Evolutionary conservation across 2,888 invertebrate species (phyloP).

Genomic region (Fissipunctia ypsillon): DNA sequence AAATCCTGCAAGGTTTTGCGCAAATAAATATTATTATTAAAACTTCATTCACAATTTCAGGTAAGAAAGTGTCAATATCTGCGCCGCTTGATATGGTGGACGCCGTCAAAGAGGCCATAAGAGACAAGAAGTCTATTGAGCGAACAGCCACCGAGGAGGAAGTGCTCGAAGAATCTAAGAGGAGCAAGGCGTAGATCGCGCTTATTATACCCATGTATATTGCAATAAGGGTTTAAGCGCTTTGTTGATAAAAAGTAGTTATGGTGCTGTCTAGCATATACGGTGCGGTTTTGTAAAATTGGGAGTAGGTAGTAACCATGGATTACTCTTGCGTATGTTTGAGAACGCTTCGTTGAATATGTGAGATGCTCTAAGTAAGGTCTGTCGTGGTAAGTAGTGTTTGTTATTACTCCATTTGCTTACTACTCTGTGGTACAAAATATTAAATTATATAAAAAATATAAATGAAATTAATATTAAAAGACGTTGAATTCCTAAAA

Average conservation of each 20-base stretch:
- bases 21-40: not conserved
- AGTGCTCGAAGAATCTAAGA: constrained; percentile 82
- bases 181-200: constrained; percentile 83
- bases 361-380: not conserved
- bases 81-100: constrained; percentile 91
- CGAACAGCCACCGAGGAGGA: constrained; percentile 77
- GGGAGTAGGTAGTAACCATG: not conserved
- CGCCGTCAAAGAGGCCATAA: constrained; percentile 91
- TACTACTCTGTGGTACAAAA: constrained; percentile 4
- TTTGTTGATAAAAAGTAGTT: constrained; percentile 41
- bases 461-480: not conserved
- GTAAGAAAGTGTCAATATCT: constrained; percentile 91
- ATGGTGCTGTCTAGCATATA: too few relatives aligned
- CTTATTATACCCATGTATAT: constrained; percentile 27
- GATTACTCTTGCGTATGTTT: not conserved
- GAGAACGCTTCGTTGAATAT: not conserved
- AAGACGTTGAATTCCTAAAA: not conserved
- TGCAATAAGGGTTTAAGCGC: constrained; percentile 38
- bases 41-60: constrained; percentile 81
- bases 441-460: not conserved
- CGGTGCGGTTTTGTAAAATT: not conserved
- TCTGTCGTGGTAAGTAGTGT: not conserved
- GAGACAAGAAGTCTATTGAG: constrained; percentile 84
- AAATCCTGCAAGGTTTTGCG: not conserved
- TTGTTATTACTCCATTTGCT: constrained; percentile 4